A percentile compares a stretch with the other conserved stretches of the same genome.
Conservation (phyloP, 2,888 invertebrate species). For the Tinea trinotella region DNA sequence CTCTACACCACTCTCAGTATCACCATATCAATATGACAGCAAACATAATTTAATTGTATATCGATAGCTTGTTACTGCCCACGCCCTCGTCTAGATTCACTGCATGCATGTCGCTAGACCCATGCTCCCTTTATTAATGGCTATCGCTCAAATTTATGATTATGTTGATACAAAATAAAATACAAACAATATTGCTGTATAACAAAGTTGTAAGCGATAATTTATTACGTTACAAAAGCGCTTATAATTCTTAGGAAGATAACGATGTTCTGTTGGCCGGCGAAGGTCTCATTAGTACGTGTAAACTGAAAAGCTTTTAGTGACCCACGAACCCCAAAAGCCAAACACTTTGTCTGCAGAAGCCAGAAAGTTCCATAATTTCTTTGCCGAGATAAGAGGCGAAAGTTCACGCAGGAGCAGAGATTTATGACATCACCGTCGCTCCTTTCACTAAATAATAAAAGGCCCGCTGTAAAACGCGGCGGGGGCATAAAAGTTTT, state of each 20-base stretch:
- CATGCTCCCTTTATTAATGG: conserved; percentile 10
- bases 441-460: conserved; percentile 73
- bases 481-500: conserved; percentile 67
- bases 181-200: conserved; percentile 5
- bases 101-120: conserved; percentile 2
- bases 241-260: conserved; percentile 7
- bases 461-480: conserved; percentile 70
- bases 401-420: conserved; percentile 71
- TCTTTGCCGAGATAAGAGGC: conserved; percentile 70
- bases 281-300: conserved; percentile 45
- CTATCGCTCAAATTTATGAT: conserved; percentile 9
- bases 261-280: conserved; percentile 5
- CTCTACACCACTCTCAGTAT: conserved; percentile 30
- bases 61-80: conserved; percentile 53
- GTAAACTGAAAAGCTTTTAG: conserved; percentile 46
- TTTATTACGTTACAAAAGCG: conserved; percentile 10
- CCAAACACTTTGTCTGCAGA: conserved; percentile 70
- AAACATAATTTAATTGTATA: conserved; percentile 61
- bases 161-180: not conserved
- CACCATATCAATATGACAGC: conserved; percentile 29
- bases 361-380: conserved; percentile 71
- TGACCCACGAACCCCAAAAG: conserved; percentile 60
- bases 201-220: conserved; percentile 9
- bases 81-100: conserved; percentile 32
- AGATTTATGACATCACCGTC: conserved; percentile 71